Evolutionary conservation across 2,797 vertebrate species (phyloP), one percentile per base, ranked within the genome.

Genomic region (Rhodeus uyekii): DNA sequence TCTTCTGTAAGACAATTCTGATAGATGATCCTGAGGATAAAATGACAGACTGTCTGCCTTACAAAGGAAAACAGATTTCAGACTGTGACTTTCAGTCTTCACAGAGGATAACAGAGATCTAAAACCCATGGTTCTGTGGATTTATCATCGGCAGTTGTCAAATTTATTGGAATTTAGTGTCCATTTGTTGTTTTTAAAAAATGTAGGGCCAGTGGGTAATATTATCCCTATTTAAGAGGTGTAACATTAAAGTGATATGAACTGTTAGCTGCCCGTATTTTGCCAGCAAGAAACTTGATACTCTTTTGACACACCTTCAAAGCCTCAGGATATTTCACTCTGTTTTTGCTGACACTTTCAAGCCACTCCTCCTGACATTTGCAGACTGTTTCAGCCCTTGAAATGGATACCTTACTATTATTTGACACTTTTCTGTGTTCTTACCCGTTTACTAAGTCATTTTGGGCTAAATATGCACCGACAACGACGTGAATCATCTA

Each of bases 351-450:
- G 29, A 61, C 46, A 58, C 64, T 85, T 78, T 64, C n/a, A 83
- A 81, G 80, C 81, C 69, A 78, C 69, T 78, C 67, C 77, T 81
- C 67, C 73, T 78, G 80, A 84, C 80, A 85, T 82, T 46, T 83
- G 77, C 50, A 74, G 58, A 53, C 24, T 36, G 32, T 81, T 81
- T 73, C 32, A 64, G 29, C 36, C 44, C 77, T 82, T 60, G 64
- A 76, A 78, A 65, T 71, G 78, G 76, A 85, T 36, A 79, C 65
- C 79, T 71, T 72, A 39, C 36, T 76, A 79, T 85, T 68, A 71
- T 82, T 76, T 73, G 46, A 36, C 58, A 74, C 68, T 60, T 75
- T 75, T 68, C 29, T 61, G 4, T 82, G 44, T 39, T 78, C 67
- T 81, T 78, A 63, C 68, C 50, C 34, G 27, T 67, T 78, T 60